A percentile compares a stretch with the other conserved stretches of the same genome.
These are phyloP conservation scores for Stenotaenia linearis DNA, from an alignment of 2,888 invertebrate genomes.

Conservation along the genomic window DNA sequence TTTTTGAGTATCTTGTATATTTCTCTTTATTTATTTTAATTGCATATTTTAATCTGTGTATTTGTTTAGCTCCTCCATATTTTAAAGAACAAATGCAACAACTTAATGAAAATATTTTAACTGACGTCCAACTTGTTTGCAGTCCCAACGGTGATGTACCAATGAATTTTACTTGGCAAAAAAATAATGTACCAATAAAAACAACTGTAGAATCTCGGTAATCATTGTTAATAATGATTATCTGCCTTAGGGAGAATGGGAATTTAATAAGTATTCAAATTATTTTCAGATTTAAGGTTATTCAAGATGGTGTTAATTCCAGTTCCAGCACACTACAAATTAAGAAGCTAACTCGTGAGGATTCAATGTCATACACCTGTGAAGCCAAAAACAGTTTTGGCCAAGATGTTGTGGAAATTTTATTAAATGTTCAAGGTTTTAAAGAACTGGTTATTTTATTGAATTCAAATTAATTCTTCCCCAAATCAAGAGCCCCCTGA, in stretches of 20 bases:
- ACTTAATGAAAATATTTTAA: background rate
- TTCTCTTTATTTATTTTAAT: background rate
- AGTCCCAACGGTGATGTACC: background rate
- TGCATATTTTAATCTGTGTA: background rate
- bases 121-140: background rate
- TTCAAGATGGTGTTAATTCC: background rate
- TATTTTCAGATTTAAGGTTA: background rate
- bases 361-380: background rate
- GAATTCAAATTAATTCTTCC: background rate
- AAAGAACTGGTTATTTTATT: too few species aligned
- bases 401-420: background rate
- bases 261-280: too few species aligned
- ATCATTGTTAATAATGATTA: too few species aligned
- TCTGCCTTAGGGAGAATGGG: too few species aligned
- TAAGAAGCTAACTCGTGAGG: background rate
- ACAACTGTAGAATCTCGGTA: background rate
- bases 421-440: background rate
- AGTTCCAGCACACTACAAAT: background rate
- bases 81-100: background rate
- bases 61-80: background rate
- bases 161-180: background rate
- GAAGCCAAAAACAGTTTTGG: slow-evolving; percentile 1
- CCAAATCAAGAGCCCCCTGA: background rate
- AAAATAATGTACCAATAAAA: background rate
- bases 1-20: background rate